Evolutionary conservation across 2,888 invertebrate genomes (phyloP), one percentile per base, ranked within the genome.

Genomic region (Cataglyphis cursor): DNA sequence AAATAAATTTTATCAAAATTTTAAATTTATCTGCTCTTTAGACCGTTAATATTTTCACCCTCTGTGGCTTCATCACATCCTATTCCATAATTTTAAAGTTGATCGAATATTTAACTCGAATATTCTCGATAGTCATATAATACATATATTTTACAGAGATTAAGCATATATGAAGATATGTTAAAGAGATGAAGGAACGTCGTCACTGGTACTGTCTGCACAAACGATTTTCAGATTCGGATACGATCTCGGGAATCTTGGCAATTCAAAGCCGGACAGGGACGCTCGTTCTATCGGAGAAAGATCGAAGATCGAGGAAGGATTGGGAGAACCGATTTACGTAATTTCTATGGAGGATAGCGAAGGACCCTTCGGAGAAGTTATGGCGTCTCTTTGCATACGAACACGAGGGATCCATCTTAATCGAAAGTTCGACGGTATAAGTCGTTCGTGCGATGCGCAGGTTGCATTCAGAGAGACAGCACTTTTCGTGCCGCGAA

Each of bases 361-460:
- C 61, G 83, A 89, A 75, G 38, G 73, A 68, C 31, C 75, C 75
- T 65, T 31, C 54, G 83, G 64, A 84, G 48, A 48, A 90, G 85
- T 88, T 87, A 85, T 82, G 73, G 87, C 82, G 64, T 75, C 61
- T 85, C 83, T 90, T 89, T 91, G 90, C 91, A 90, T 91, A 87
- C 68, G 61, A 65, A 83, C 85, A 85, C 90, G 88, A 90, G 89
- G 88, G 92, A 89, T 91, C 89, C 91, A 92, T 92, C 91, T 91
- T 85, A 91, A 92, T 92, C 89, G 89, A 83, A 85, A 10, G 38
- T 31, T 68, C 76, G 72, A 28, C 64, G 64, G 18, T 44, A 18
- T 44, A 59, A 51, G 70, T 74, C 68, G 28, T 28, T 31, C 31
- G 41, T 31, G 41, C 68, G 72, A 31, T 41, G 51, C 82, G 66